Base-by-base conservation (phyloP, 2,113 vertebrate species). In the Felis chaus region DNA sequence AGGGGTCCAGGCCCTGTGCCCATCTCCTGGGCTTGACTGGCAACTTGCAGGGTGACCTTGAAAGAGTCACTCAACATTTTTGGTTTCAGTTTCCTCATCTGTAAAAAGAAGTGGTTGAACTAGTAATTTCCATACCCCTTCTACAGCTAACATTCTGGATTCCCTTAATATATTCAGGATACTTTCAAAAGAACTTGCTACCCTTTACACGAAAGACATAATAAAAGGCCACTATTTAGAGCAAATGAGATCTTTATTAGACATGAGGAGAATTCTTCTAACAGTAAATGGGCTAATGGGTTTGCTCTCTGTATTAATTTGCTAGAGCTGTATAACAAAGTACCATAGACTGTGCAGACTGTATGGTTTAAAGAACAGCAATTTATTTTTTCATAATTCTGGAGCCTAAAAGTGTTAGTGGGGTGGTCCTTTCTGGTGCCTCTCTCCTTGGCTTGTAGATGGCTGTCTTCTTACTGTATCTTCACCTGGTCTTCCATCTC, bases 161-260 rank as follows among this genome's bases (percentile, higher is more conserved):
- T 71, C 45, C 73, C 76, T 85, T 76, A 55, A 45, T 91, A 10
- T 31, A 45, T 69, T 94, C 50, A 89, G 71, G 19, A 39, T 78
- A 36, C 29, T 95, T 82, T 91, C 81, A 91, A 45, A 91, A 91
- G 45, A 89, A 80, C 23, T 89, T 96, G 21, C 33, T 91, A 71
- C 91, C 15, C 9, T 93, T 89, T 89, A n/a, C 61, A 27, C 48
- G 53, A 79, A 68, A 96, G 74, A 81, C 57, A 93, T 66, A 97
- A 71, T 66, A 81, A 93, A 95, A 91, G 33, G n/a, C 12, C 39
- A 86, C n/a, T 76, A 39, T 36, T 81, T 57, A 78, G 45, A 91
- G 50, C 5, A 69, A 95, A n/a, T 76, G 50, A 36, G 36, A 45
- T 73, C 92, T 94, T 93, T 91, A 71, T 78, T 81, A 91, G 76